Evolutionary conservation across 2,888 invertebrate genomes (phyloP).

Genomic region (Gisinianus flammeolus): DNA sequence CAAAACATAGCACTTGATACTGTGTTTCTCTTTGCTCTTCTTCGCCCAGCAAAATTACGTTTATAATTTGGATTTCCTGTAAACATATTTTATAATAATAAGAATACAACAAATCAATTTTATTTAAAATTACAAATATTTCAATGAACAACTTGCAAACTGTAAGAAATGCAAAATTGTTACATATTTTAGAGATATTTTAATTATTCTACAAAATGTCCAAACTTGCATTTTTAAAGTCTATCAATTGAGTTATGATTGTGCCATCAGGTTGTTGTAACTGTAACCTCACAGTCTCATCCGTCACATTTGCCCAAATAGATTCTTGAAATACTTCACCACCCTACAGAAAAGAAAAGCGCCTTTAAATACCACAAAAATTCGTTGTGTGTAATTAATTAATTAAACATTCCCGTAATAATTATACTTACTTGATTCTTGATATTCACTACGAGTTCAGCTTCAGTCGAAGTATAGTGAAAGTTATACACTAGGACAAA

Average conservation of each 20-base stretch:
- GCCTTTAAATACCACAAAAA: too few relatives aligned
- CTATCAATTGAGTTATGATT: slow-evolving; percentile 87
- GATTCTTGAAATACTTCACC: slow-evolving; percentile 93
- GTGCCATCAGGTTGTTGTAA: slow-evolving; percentile 91
- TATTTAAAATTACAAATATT: too few relatives aligned
- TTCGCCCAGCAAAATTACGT: slow-evolving; percentile 85
- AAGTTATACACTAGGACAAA: too few relatives aligned
- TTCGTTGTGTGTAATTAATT: too few relatives aligned
- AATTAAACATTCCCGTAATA: too few relatives aligned
- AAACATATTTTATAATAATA: neutral
- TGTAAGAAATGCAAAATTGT: neutral
- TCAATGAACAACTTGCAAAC: too few relatives aligned
- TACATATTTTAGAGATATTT: too few relatives aligned
- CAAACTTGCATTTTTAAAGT: slow-evolving; percentile 86
- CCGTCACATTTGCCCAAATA: slow-evolving; percentile 87
- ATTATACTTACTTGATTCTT: slow-evolving; percentile 44
- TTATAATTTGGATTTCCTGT: slow-evolving; percentile 91
- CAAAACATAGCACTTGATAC: slow-evolving; percentile 88
- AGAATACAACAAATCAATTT: neutral
- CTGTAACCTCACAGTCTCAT: slow-evolving; percentile 86
- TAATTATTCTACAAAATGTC: too few relatives aligned
- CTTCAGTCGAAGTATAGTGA: too few relatives aligned
- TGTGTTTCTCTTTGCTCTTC: slow-evolving; percentile 90
- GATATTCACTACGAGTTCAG: slow-evolving; percentile 48
- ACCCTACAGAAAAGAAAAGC: slow-evolving; percentile 70